Evolutionary conservation across 2,888 invertebrate species (phyloP).

Genomic region (Diarsia brunnea): DNA sequence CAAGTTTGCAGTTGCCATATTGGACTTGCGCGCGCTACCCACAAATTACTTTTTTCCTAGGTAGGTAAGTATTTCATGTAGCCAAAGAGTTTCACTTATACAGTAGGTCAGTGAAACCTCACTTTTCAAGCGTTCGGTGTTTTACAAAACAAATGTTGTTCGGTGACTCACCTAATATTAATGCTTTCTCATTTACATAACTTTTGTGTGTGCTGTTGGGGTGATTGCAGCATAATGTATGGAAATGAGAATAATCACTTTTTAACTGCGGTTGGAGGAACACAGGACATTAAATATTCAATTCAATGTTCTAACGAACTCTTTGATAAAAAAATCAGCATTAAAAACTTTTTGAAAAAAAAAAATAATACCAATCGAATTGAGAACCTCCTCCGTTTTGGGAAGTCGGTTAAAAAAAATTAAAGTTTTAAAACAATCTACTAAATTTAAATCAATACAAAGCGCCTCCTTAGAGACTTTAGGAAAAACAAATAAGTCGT

Average conservation of each 20-base stretch:
- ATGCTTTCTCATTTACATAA: slow-evolving; percentile 57
- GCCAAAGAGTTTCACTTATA: slow-evolving; percentile 27
- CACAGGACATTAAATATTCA: neutral
- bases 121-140: slow-evolving; percentile 23
- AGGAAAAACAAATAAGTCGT: slow-evolving; percentile 54
- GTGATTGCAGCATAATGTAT: slow-evolving; percentile 51
- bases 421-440: neutral
- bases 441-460: slow-evolving; percentile 5
- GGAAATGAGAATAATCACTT: slow-evolving; percentile 45
- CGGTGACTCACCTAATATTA: slow-evolving; percentile 52
- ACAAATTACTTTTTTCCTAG: slow-evolving; percentile 71
- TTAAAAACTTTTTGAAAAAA: neutral
- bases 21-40: slow-evolving; percentile 72
- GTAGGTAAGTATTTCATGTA: slow-evolving; percentile 34
- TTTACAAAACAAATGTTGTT: slow-evolving; percentile 21
- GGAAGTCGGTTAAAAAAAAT: too few relatives aligned
- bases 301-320: neutral
- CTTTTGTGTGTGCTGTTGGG: slow-evolving; percentile 45
- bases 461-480: slow-evolving; percentile 35
- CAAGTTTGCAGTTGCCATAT: slow-evolving; percentile 78
- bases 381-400: too few relatives aligned
- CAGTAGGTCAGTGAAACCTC: slow-evolving; percentile 39
- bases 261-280: slow-evolving; percentile 23
- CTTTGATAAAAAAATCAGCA: neutral
- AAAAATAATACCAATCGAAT: too few relatives aligned